Percentiles rank a stretch among this genome's conserved stretches.
Evolutionary conservation across 2,797 vertebrate genomes (phyloP).

Genomic region (Peromyscus attwateri): DNA sequence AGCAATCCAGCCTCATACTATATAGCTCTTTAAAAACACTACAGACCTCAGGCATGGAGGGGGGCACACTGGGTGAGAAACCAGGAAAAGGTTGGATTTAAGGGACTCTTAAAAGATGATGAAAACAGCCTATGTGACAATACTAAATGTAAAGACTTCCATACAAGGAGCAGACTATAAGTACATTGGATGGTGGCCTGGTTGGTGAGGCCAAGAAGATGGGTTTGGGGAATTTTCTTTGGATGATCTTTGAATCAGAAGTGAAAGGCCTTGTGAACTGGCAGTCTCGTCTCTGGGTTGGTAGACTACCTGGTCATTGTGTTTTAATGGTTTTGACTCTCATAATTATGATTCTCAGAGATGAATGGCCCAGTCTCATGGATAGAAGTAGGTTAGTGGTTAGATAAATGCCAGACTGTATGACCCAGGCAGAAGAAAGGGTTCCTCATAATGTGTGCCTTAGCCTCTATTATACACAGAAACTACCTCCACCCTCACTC

Average conservation of each 20-base stretch:
- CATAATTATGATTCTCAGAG: neutral
- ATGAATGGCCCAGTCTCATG: neutral
- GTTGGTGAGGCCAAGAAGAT: neutral
- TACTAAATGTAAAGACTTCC: neutral
- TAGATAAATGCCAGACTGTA: neutral
- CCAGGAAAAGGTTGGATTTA: neutral
- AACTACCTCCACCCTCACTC: neutral
- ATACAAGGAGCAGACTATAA: neutral
- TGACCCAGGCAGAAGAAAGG: neutral
- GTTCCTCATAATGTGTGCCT: neutral
- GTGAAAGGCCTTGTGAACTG: no score
- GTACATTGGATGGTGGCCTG: no score
- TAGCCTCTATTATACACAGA: neutral
- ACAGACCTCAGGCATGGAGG: neutral
- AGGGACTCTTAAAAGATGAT: neutral
- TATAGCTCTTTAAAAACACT: neutral
- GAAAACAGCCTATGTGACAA: neutral
- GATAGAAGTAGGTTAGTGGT: neutral
- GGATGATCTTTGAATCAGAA: neutral
- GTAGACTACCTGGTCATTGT: no score
- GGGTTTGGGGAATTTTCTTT: neutral
- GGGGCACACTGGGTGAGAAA: neutral
- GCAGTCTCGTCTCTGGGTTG: no score
- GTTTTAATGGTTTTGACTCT: neutral
- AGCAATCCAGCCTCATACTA: neutral